Base-by-base conservation (phyloP, 2,113 vertebrate species). In the Grus americana region DNA sequence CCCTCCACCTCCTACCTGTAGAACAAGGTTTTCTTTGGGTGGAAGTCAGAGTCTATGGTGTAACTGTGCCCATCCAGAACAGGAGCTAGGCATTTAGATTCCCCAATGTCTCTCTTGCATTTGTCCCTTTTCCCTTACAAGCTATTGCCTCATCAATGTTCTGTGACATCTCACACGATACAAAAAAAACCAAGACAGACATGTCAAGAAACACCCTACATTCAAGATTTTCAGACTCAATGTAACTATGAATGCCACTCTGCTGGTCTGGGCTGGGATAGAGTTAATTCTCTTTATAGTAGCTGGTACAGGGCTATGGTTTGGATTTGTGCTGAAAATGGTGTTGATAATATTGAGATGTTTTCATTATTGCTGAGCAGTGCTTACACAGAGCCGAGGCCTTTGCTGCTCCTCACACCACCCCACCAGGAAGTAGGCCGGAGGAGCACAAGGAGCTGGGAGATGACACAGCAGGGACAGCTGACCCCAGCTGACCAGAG, bases 71-170 rank as follows among this genome's bases (percentile, higher is more conserved):
- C 24, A 55, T 9, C 16, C 44, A 91, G 62, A 57, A 27, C 2
- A 3, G 17, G 6, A 75, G 6, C 14, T 13, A 26, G 21, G 20
- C 13, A 42, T 79, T 90, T 38, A 74, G 32, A 72, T 32, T 46
- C 36, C 19, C 20, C 18, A 22, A 0, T 5, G 16, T 46, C 50
- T 26, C 61, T 5, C 3, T 0, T n/a, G 2, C 5, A n/a, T 71
- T 59, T 79, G 32, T 71, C 57, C 57, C 12, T 92, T 59, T 82
- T 27, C 38, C 57, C 17, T 55, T 29, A 38, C 42, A 78, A 55
- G 11, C 27, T 72, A 16, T 1, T 30, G 40, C 24, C 55, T 80
- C 67, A 40, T 44, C 32, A 84, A 66, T 26, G 22, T n/a, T 46
- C 47, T 11, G 16, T 85, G 85, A 38, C 65, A 50, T 44, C 61